A percentile compares a stretch with the other conserved stretches of the same genome.
phyloP scores from a whole-genome alignment of 2,113 vertebrate genomes.

The Cercocebus atys region DNA sequence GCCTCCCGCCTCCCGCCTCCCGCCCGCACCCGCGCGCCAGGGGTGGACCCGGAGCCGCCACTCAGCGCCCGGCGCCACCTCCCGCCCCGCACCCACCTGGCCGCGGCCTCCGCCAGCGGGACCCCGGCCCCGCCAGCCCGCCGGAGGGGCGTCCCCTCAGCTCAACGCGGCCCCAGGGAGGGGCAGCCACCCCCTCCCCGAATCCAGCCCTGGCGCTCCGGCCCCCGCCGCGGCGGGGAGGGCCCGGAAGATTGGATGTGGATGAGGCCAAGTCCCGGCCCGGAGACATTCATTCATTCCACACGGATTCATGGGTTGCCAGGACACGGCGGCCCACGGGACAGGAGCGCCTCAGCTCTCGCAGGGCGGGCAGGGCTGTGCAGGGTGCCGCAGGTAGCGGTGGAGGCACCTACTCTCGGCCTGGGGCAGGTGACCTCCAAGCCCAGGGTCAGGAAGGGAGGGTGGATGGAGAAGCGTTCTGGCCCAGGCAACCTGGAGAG shows the following conservation, averaged over 20 bases:
- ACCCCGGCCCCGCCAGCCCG: not conserved
- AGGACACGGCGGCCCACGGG: not conserved
- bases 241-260: not conserved
- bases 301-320: not conserved
- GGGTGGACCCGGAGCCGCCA: conserved; percentile 77
- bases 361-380: not conserved
- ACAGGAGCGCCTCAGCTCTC: not conserved
- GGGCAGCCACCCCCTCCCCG: not conserved
- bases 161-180: no score
- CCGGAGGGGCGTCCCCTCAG: not conserved
- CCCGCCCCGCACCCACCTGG: conserved; percentile 63
- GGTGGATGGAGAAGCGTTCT: not conserved
- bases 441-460: not conserved
- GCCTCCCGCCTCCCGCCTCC: conserved; percentile 56
- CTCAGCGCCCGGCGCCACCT: conserved; percentile 72
- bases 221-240: not conserved
- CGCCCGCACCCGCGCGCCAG: conserved; percentile 75
- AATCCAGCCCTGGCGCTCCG: not conserved
- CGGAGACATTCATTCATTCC: conserved; percentile 48
- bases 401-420: not conserved
- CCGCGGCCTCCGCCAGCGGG: not conserved
- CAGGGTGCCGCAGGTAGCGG: not conserved
- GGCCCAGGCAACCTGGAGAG: not conserved
- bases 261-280: not conserved
- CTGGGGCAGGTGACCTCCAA: conserved; percentile 39